Conservation (phyloP, 92 coral and sea anemone species). For the Isaurus tuberculatus region DNA sequence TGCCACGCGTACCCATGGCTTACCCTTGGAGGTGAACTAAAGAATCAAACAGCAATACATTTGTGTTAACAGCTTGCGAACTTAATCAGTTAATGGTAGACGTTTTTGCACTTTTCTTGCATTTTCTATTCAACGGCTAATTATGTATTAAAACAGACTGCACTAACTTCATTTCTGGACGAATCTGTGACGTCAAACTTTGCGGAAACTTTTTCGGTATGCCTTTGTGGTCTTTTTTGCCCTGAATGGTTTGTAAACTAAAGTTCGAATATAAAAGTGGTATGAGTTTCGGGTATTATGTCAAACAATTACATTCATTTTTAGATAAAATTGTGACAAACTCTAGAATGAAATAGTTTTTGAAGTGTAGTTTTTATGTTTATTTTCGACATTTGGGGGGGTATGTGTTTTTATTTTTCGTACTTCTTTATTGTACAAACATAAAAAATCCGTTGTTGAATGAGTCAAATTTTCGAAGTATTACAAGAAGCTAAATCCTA, state of each 20-base stretch:
- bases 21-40: constrained; percentile 1
- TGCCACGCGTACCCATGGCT: constrained; percentile 27
- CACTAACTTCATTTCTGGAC: background rate
- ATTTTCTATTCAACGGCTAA: background rate
- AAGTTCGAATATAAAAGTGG: background rate
- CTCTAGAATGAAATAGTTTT: background rate
- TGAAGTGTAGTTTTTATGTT: background rate
- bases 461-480: background rate
- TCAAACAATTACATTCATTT: background rate
- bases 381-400: background rate
- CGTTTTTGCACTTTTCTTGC: background rate
- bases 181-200: constrained; percentile 1
- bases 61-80: background rate
- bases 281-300: background rate
- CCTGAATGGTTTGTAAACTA: background rate
- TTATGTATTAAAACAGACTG: background rate
- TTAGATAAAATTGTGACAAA: background rate
- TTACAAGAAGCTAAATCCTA: background rate
- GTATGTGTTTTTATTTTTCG: background rate
- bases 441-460: background rate
- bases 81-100: background rate
- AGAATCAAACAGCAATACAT: background rate
- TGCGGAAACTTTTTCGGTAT: background rate
- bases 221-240: background rate
- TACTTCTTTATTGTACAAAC: background rate